Percentiles rank a stretch among this genome's conserved stretches.
phyloP scores from a whole-genome alignment of 1,140 invertebrate genomes.

The Zaprionus kolodkinae region DNA sequence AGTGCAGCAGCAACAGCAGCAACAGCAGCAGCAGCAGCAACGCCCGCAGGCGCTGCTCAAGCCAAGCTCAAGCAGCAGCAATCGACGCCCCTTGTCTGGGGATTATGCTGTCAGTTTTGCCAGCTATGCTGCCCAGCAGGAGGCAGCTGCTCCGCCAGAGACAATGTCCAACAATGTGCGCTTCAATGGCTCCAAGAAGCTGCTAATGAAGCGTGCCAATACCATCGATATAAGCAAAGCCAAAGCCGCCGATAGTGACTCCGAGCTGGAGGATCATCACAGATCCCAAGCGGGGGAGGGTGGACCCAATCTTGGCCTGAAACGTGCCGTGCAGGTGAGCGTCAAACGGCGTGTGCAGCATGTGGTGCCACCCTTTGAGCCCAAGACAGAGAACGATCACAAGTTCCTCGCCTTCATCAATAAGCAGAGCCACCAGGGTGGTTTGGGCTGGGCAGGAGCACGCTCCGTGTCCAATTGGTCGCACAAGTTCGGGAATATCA shows the following conservation, averaged over 20 bases:
- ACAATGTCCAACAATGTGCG: conserved; percentile 62
- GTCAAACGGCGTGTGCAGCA: conserved; percentile 83
- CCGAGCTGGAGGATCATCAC: conserved; percentile 70
- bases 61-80: conserved; percentile 26
- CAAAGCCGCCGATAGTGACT: conserved; percentile 76
- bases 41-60: conserved; percentile 27
- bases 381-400: conserved; percentile 92
- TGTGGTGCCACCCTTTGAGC: conserved; percentile 88
- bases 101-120: conserved; percentile 75
- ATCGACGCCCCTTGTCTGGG: conserved; percentile 66
- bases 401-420: conserved; percentile 93
- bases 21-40: not conserved
- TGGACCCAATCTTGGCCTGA: conserved; percentile 84
- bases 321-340: conserved; percentile 86
- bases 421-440: conserved; percentile 87
- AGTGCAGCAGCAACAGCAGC: conserved; percentile 43
- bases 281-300: conserved; percentile 43
- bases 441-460: conserved; percentile 72
- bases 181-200: conserved; percentile 88
- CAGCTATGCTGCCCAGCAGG: conserved; percentile 38
- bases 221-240: conserved; percentile 94
- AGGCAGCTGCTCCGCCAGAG: conserved; percentile 11
- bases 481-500: conserved; percentile 92
- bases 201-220: conserved; percentile 93
- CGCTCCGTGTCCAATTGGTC: conserved; percentile 88